A percentile compares a stretch with the other conserved stretches of the same genome.
These are phyloP conservation scores for Charina bottae DNA, from an alignment of 2,113 vertebrate species.

Conservation along the genomic window DNA sequence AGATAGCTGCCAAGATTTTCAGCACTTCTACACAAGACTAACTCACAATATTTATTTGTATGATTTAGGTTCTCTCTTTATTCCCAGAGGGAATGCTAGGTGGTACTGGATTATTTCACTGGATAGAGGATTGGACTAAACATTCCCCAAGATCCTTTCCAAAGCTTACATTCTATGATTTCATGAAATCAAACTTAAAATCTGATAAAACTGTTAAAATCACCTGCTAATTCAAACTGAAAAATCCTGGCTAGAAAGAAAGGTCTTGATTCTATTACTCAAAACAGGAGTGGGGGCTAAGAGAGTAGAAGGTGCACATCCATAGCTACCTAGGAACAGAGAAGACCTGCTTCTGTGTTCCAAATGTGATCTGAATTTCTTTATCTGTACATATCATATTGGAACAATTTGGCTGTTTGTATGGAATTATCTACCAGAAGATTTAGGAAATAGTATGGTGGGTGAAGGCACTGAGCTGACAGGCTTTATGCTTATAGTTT, in stretches of 20 bases:
- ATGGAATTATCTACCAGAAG: neutral
- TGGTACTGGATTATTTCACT: neutral
- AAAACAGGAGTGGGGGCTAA: neutral
- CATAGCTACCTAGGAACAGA: neutral
- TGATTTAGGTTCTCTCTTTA: neutral
- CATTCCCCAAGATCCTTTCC: neutral
- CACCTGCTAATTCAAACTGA: neutral
- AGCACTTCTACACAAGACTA: conserved; percentile 35
- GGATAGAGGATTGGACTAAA: neutral
- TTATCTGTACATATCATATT: neutral
- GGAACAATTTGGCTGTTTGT: conserved; percentile 3
- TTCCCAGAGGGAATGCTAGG: neutral
- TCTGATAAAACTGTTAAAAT: neutral
- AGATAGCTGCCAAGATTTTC: conserved; percentile 41
- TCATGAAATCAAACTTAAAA: neutral
- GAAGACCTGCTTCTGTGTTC: neutral
- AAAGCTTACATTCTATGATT: neutral
- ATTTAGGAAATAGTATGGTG: conserved; percentile 18
- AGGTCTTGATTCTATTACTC: neutral
- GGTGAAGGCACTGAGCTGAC: conserved; percentile 47
- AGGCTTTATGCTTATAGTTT: conserved; percentile 8
- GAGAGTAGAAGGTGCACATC: neutral
- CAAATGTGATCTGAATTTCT: neutral
- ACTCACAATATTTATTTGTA: neutral
- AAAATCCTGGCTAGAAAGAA: neutral